A percentile compares a stretch with the other conserved stretches of the same genome.
These are phyloP conservation scores for Hyperoplus immaculatus DNA, from an alignment of 2,797 vertebrate genomes.

Conservation along the genomic window DNA sequence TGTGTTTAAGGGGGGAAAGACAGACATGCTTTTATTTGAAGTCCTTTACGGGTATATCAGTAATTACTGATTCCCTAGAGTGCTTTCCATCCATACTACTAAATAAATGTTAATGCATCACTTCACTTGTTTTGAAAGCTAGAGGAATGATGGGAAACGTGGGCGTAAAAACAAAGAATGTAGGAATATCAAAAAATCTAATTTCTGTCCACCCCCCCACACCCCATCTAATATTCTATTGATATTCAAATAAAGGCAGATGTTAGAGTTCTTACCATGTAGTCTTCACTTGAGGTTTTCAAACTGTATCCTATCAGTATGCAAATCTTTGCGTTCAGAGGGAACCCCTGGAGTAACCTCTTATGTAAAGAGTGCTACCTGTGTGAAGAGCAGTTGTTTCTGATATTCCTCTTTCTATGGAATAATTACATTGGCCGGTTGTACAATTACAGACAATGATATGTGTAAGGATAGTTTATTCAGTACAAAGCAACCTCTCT, in stretches of 20 bases:
- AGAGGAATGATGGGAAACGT: conserved; percentile 17
- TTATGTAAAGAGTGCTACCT: conserved; percentile 65
- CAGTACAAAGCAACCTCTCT: conserved; percentile 50
- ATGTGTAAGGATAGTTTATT: conserved; percentile 36
- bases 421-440: conserved; percentile 57
- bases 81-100: conserved; percentile 1
- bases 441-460: conserved; percentile 55
- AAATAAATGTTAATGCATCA: conserved; percentile 29
- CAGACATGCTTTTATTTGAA: conserved; percentile 22
- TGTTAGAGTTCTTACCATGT: conserved; percentile 61
- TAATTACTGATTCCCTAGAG: conserved; percentile 17
- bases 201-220: conserved; percentile 35
- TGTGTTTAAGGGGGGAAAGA: neutral
- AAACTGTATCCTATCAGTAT: conserved; percentile 74
- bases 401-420: conserved; percentile 40
- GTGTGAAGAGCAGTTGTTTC: conserved; percentile 54
- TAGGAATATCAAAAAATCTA: conserved; percentile 43
- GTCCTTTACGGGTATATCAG: conserved; percentile 4
- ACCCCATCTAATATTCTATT: conserved; percentile 56
- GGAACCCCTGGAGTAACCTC: conserved; percentile 57
- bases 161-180: conserved; percentile 40
- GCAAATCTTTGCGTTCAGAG: conserved; percentile 74
- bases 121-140: conserved; percentile 40
- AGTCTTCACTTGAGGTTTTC: conserved; percentile 41
- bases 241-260: conserved; percentile 77